phyloP scores from a whole-genome alignment of 2,113 vertebrate species.

The Cettia cetti region DNA sequence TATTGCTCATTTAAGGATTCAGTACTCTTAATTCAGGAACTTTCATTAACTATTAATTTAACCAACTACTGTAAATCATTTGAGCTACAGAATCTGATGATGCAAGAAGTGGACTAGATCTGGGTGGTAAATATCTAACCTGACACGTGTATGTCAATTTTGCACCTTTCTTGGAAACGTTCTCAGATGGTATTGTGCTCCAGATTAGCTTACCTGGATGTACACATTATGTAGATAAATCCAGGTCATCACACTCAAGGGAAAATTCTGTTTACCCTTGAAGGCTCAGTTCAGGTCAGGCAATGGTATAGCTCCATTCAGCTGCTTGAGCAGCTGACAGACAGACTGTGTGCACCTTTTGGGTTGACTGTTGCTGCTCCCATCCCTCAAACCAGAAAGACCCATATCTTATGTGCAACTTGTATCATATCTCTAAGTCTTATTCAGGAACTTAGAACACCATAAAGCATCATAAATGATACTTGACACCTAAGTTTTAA shows the following conservation, averaged over 20 bases:
- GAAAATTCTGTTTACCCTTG: background rate
- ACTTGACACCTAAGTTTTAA: background rate
- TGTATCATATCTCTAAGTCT: background rate
- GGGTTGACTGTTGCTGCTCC: background rate
- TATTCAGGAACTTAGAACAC: background rate
- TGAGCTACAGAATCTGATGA: background rate
- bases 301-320: background rate
- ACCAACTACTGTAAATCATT: background rate
- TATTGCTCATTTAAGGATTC: background rate
- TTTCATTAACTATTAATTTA: background rate
- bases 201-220: background rate
- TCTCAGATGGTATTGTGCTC: background rate
- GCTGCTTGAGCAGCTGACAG: background rate
- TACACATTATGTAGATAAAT: background rate
- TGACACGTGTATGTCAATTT: background rate
- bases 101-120: background rate
- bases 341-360: background rate
- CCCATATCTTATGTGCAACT: rapidly evolving
- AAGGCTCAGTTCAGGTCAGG: background rate
- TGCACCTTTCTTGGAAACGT: background rate
- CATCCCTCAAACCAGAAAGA: background rate
- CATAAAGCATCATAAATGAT: background rate
- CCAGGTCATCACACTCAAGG: background rate
- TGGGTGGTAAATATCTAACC: background rate
- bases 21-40: background rate